Evolutionary conservation across 2,797 vertebrate species (phyloP), one percentile per base, ranked within the genome.

Genomic region (Streptopelia turtur): DNA sequence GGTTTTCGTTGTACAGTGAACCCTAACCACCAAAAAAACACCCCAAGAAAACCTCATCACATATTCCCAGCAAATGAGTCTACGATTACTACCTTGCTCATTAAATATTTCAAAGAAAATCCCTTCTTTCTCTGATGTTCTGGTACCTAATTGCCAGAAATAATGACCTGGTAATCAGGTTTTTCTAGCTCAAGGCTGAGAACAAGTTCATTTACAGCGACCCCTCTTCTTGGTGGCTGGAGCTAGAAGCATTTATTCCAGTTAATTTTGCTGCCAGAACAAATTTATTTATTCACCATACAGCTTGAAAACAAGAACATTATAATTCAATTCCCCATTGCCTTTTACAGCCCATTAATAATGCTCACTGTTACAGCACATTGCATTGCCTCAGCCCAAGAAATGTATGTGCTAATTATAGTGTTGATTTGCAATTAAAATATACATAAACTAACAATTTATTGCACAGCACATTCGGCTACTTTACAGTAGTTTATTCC

Each of bases 221-320:
- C 37, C 65, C 69, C 50, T 94, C 47, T 70, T 94, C 59, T 92
- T 78, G 79, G 68, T 85, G 82, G 86, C 61, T 83, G 57, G 47
- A 87, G 59, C 89, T 78, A 87, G 81, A 83, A 78, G 57, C 57
- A 52, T 91, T 93, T 83, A 89, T 94, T 88, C 87, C 72, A 45
- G 76, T 91, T 93, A 91, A 81, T 88, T 92, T 88, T 91, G 65
- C 91, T 92, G 91, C 87, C 95, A 95, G 89, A 75, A 66, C 69
- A 56, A 78, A 71, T 94, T 77, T 92, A 80, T 94, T 93, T 93
- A 90, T 92, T 87, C 87, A 53, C 91, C 69, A 75, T 94, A 91
- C 69, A 94, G 89, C 92, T 79, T 90, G 87, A 96, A 90, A 96
- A 95, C 95, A 94, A 92, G 84, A 92, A 64, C 43, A 56, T 83